A percentile compares a stretch with the other conserved stretches of the same genome.
Conservation (phyloP, 2,797 vertebrate species). For the Oryzias dopingdopingensis region DNA sequence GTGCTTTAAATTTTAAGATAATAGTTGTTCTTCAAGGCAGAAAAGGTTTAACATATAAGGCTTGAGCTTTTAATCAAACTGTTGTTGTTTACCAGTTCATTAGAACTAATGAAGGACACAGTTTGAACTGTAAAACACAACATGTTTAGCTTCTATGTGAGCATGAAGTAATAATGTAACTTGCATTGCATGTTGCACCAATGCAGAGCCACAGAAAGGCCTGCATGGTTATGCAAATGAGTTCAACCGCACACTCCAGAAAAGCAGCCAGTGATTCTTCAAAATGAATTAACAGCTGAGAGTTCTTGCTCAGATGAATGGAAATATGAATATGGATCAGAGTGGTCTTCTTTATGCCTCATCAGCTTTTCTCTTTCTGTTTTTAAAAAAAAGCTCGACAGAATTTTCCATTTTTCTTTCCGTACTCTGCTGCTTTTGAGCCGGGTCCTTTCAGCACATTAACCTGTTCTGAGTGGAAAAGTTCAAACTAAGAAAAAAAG, state of each 20-base stretch:
- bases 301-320: constrained; percentile 50
- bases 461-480: constrained; percentile 21
- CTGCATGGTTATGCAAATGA: constrained; percentile 50
- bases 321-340: constrained; percentile 67
- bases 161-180: background rate
- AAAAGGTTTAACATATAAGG: too few relatives aligned
- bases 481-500: background rate
- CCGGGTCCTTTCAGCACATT: constrained; percentile 20
- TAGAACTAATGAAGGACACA: too few relatives aligned
- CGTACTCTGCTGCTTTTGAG: constrained; percentile 30
- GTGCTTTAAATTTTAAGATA: too few relatives aligned
- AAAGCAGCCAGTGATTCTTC: constrained; percentile 49
- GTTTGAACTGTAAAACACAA: background rate
- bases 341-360: constrained; percentile 47
- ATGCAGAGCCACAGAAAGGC: constrained; percentile 37
- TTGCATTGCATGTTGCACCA: constrained; percentile 6
- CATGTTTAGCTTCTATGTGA: constrained; percentile 3
- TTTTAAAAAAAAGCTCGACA: constrained; percentile 48
- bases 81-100: too few relatives aligned
- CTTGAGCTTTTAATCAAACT: too few relatives aligned
- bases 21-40: too few relatives aligned
- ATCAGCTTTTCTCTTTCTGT: constrained; percentile 50
- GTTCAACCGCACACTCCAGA: constrained; percentile 24
- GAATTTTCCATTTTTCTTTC: constrained; percentile 49
- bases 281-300: constrained; percentile 62